Base-by-base conservation (phyloP, 1,140 invertebrate genomes). In the Schlechtendalia chinensis region DNA sequence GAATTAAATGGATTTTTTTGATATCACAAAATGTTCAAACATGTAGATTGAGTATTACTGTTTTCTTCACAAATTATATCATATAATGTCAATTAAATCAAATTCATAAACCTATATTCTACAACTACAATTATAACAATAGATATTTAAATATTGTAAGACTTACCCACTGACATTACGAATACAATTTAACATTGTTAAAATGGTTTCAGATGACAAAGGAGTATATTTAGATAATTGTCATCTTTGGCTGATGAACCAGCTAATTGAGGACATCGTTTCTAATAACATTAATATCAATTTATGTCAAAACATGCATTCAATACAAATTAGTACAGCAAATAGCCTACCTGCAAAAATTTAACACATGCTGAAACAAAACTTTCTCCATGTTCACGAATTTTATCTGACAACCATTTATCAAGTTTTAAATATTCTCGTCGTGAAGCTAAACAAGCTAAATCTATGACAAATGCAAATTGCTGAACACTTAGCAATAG, bases 371-470 rank as follows among this genome's bases (percentile, higher is more conserved):
- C 93, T 1, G 90, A 88, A 12, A 97, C 90, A 85, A 97, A 97
- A 22, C 89, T 87, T 84, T 97, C 95, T 22, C 96, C 95, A 86
- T 98, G 95, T 85, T 98, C 96, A 83, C 93, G 88, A 63, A 99
- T 96, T 87, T 99, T 99, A 85, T 99, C 98, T 2, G 92, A 92
- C 0, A 99, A 86, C 97, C 98, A 99, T 86, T 99, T 99, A 85
- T 99, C 98, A 11, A 99, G 86, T 86, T 99, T 99, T 0, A 99
- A 87, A 87, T 98, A 99, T 86, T 98, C 98, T 77, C 98, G 87
- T 81, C 97, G 87, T 0, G 97, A 98, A 0, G 98, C 97, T 59
- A 99, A 87, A 86, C 97, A 99, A 0, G 98, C 97, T 72, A 99
- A 87, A 87, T 99, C 98, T 83, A 99, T 98, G 5, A 98, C 95